These are phyloP conservation scores for Rhopalosiphum nymphaeae DNA, from an alignment of 2,888 invertebrate genomes.

Conservation along the genomic window DNA sequence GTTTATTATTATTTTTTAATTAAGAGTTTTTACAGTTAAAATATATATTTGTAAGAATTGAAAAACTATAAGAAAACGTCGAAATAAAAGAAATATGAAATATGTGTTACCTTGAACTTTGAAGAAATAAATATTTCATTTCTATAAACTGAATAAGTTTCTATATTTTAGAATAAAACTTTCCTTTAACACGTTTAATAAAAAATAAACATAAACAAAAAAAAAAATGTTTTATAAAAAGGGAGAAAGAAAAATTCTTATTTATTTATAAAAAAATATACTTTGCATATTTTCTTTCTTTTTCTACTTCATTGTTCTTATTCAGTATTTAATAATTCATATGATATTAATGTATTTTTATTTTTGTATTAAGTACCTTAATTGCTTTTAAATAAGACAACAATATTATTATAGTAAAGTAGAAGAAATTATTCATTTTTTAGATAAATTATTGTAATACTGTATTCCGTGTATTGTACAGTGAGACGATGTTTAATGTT, in stretches of 20 bases:
- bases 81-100: background rate
- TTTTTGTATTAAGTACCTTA: background rate
- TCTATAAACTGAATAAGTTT: background rate
- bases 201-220: background rate
- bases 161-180: background rate
- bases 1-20: background rate
- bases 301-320: background rate
- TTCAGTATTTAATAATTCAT: background rate
- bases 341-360: background rate
- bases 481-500: background rate
- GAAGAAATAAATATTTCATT: background rate
- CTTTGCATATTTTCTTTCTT: background rate
- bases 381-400: background rate
- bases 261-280: background rate
- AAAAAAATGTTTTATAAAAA: background rate
- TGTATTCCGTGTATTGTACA: background rate
- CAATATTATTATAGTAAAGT: background rate
- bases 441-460: background rate
- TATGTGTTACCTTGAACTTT: background rate
- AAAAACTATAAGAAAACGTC: background rate
- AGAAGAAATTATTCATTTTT: background rate
- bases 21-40: background rate
- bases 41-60: background rate
- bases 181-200: background rate
- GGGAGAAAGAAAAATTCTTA: background rate